Base-by-base conservation (phyloP, 2,113 vertebrate genomes). In the Paedocypris sp. region DNA sequence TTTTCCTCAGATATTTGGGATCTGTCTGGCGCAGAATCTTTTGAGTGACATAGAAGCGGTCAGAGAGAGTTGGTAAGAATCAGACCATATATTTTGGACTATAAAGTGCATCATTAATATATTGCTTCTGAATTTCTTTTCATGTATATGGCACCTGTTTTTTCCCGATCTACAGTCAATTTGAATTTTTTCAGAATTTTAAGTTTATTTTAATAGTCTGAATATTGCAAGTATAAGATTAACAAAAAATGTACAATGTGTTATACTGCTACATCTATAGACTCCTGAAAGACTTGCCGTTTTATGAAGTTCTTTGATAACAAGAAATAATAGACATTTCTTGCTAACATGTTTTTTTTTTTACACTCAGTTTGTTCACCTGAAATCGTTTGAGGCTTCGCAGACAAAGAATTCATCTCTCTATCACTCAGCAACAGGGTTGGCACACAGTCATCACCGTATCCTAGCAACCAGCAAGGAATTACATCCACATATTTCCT, bases 1-100 rank as follows among this genome's bases (percentile, higher is more conserved):
- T 3, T 6, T 36, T 75, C 72, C n/a, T n/a, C 74, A 97, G 94
- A 97, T 99, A 75, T 99, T 98, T 75, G 95, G 95, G 23, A 98
- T 99, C 66, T 99, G 94, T 81, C 84, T 99, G 83, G 92, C 95
- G 29, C 95, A 99, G 85, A 99, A 99, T 77, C 83, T 99, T 60
- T 91, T 99, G 73, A 97, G 93, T 58, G 95, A 99, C 78, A 98
- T 99, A 36, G 94, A 99, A 77, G 93, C 93, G 23, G 94, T 99
- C 68, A 86, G 91, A 85, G 93, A 91, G 61, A 99, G 92, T 77
- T 99, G 95, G 95, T 98, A 87, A 75, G 87, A 80, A 45, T 1
- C n/a, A n/a, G n/a, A n/a, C n/a, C n/a, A n/a, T n/a, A n/a, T n/a
- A n/a, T n/a, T n/a, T n/a, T n/a, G n/a, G n/a, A n/a, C n/a, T n/a